phyloP scores from a whole-genome alignment of 2,113 vertebrate species.

The Pipa parva region DNA sequence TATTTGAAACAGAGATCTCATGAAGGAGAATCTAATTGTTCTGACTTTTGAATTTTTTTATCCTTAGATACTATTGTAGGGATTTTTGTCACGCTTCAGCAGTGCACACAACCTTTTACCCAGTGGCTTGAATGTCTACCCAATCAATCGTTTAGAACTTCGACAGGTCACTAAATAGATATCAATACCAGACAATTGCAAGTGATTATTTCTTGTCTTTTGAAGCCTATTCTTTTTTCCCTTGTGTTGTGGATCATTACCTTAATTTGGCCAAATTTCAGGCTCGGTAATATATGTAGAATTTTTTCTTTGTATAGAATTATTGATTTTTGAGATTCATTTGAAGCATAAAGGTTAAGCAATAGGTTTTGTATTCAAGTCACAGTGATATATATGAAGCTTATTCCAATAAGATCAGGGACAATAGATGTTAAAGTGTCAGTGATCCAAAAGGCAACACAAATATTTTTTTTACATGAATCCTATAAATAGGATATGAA shows the following conservation, averaged over 20 bases:
- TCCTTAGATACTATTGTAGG: neutral
- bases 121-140: slow-evolving; percentile 9
- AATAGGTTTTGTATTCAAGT: slow-evolving; percentile 1
- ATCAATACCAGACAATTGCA: slow-evolving; percentile 41
- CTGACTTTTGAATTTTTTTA: too few species aligned
- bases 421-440: neutral
- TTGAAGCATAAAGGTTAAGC: slow-evolving; percentile 33
- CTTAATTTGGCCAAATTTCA: slow-evolving; percentile 38
- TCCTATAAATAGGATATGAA: neutral
- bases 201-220: slow-evolving; percentile 37
- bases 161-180: slow-evolving; percentile 37
- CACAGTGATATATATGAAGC: slow-evolving; percentile 10
- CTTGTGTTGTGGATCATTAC: slow-evolving; percentile 29
- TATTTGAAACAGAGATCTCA: too few species aligned
- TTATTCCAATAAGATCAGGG: neutral
- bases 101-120: slow-evolving; percentile 23
- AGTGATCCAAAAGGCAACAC: neutral
- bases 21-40: too few species aligned
- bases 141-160: slow-evolving; percentile 32
- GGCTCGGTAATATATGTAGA: slow-evolving; percentile 39
- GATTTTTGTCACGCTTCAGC: slow-evolving; percentile 9
- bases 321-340: slow-evolving; percentile 36
- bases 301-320: slow-evolving; percentile 31
- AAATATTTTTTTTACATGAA: neutral
- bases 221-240: slow-evolving; percentile 8